Evolutionary conservation across 2,797 vertebrate genomes (phyloP).

Genomic region (Champsocephalus esox): DNA sequence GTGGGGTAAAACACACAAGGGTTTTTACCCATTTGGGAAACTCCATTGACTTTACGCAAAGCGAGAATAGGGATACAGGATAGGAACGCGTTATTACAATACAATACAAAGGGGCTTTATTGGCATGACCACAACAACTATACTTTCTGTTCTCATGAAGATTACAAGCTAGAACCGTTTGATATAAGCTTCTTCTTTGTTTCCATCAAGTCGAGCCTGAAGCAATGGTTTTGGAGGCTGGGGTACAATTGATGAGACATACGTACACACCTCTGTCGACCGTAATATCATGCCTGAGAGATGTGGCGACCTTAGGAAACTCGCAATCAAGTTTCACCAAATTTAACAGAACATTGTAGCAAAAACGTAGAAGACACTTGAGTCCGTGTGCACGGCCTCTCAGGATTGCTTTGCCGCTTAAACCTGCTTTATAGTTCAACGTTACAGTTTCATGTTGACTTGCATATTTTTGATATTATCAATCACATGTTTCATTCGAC

Average conservation of each 20-base stretch:
- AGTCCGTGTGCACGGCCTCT: neutral
- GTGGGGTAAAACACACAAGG: neutral
- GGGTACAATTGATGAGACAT: neutral
- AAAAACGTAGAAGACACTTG: neutral
- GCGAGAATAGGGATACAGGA: neutral
- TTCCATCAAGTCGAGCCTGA: neutral
- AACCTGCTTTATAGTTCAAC: neutral
- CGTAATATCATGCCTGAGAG: neutral
- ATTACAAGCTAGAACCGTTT: too few species aligned
- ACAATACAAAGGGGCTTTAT: too few species aligned
- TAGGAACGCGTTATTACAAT: neutral
- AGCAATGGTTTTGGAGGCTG: neutral
- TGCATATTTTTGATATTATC: neutral
- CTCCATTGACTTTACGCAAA: too few species aligned
- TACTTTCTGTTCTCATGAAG: rapidly evolving
- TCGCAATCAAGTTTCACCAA: neutral
- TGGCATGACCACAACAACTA: neutral
- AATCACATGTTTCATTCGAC: neutral
- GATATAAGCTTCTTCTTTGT: neutral
- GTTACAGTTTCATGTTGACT: neutral
- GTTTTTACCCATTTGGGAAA: neutral
- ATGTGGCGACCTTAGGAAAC: neutral
- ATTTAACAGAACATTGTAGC: neutral
- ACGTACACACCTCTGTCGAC: neutral
- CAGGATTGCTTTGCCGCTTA: neutral